phyloP scores from a whole-genome alignment of 2,113 vertebrate species.

The Sorex araneus region DNA sequence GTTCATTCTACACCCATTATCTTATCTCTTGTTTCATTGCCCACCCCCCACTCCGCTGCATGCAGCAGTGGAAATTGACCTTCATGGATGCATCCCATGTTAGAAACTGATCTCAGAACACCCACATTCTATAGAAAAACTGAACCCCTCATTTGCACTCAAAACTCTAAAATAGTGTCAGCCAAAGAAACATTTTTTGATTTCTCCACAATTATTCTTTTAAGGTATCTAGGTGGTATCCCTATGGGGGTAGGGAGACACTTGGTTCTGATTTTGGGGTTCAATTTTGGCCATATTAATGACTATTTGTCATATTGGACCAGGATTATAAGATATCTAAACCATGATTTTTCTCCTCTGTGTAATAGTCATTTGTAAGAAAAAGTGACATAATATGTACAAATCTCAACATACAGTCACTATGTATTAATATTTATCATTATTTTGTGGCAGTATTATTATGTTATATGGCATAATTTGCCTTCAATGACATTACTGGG shows the following conservation, averaged over 20 bases:
- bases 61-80: too few species aligned
- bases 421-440: background rate
- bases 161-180: conserved; percentile 48
- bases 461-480: background rate
- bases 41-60: too few species aligned
- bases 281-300: background rate
- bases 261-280: background rate
- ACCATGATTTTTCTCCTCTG: background rate
- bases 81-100: background rate
- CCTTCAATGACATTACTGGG: background rate
- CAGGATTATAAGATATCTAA: background rate
- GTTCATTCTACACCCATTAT: too few species aligned
- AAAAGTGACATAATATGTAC: background rate
- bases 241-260: background rate
- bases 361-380: background rate
- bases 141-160: background rate
- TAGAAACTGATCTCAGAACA: background rate
- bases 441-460: background rate
- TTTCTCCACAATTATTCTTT: background rate
- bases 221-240: background rate
- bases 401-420: background rate
- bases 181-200: conserved; percentile 25
- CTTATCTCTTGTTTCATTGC: too few species aligned
- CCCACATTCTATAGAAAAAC: background rate
- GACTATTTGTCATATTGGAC: background rate